Percentiles rank a stretch among this genome's conserved stretches.
These are phyloP conservation scores for Platycercus adscitus DNA, from an alignment of 2,113 vertebrate genomes.

Conservation along the genomic window DNA sequence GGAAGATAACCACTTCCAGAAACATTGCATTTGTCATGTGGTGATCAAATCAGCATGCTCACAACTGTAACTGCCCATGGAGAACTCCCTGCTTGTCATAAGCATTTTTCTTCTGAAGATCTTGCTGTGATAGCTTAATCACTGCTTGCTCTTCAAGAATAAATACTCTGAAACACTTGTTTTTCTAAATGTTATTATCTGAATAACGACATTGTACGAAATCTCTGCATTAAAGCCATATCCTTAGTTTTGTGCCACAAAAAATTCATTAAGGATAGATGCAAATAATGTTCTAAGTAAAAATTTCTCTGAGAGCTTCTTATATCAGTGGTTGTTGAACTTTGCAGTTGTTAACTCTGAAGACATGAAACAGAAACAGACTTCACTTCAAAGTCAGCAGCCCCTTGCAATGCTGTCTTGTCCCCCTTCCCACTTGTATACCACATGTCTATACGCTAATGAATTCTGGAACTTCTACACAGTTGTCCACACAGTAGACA, in stretches of 20 bases:
- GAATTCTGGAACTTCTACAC: not conserved
- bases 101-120: not conserved
- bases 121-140: not conserved
- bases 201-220: not conserved
- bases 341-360: not conserved
- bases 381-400: not conserved
- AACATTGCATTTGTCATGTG: not conserved
- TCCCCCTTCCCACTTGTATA: not conserved
- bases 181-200: not conserved
- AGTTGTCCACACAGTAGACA: not conserved
- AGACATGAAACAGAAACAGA: not conserved
- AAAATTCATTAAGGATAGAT: not conserved
- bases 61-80: not conserved
- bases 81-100: not conserved
- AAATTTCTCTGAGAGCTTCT: not conserved
- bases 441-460: not conserved
- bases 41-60: not conserved
- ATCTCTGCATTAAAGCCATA: not conserved
- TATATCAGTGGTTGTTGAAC: not conserved
- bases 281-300: not conserved
- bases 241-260: accelerated
- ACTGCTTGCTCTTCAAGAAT: not conserved
- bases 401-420: not conserved
- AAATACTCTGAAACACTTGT: not conserved
- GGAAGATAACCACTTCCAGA: not conserved